These are phyloP conservation scores for Araneus ventricosus DNA, from an alignment of 1,140 invertebrate genomes.

Conservation along the genomic window DNA sequence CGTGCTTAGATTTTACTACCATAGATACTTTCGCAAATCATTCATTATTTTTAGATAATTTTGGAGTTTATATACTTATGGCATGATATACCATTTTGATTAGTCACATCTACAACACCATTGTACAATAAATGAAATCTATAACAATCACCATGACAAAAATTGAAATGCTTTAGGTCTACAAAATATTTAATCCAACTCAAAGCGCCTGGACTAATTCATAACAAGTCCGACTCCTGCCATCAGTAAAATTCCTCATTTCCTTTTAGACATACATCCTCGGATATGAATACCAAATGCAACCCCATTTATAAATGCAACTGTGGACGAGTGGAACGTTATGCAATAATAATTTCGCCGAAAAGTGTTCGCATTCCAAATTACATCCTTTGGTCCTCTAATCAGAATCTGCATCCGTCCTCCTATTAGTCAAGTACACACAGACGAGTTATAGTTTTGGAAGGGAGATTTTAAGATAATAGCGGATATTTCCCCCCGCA, in stretches of 20 bases:
- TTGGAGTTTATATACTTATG: too few species aligned
- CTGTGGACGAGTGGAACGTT: neutral
- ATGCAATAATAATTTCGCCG: neutral
- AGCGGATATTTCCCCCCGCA: neutral
- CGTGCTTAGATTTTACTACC: too few species aligned
- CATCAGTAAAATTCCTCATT: neutral
- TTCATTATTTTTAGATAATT: too few species aligned
- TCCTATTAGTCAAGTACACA: neutral
- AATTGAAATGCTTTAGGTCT: neutral
- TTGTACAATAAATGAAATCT: too few species aligned
- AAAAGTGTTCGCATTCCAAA: neutral
- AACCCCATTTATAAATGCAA: neutral
- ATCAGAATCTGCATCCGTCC: neutral
- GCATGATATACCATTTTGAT: too few species aligned
- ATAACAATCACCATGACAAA: neutral
- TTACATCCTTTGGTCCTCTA: neutral
- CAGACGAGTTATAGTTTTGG: neutral
- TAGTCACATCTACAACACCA: too few species aligned
- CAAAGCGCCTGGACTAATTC: neutral
- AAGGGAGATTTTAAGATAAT: neutral
- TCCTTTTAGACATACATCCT: neutral
- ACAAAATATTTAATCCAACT: neutral
- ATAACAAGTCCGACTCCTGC: neutral
- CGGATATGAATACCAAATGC: neutral
- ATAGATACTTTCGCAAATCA: too few species aligned